A percentile compares a stretch with the other conserved stretches of the same genome.
Conservation (phyloP, 1,140 invertebrate genomes). For the Zaprionus nigranus region DNA sequence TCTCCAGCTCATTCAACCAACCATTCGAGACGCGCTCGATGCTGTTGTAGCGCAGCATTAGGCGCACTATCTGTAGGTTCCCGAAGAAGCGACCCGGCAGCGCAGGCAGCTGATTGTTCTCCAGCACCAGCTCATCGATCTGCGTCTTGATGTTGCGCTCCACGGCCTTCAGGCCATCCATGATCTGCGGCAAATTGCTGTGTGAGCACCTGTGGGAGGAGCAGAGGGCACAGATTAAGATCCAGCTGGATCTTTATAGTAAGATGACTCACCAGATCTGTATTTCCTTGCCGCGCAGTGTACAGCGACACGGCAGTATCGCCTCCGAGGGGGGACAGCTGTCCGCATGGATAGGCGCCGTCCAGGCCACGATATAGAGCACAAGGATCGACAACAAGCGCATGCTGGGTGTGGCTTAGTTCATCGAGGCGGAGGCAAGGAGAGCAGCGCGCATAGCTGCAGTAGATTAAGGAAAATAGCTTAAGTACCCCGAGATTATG, state of each 20-base stretch:
- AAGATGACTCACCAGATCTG: conserved; percentile 84
- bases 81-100: conserved; percentile 91
- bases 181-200: conserved; percentile 91
- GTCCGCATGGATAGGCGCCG: conserved; percentile 46
- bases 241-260: not conserved
- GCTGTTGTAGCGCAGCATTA: conserved; percentile 93
- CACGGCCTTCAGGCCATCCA: conserved; percentile 89
- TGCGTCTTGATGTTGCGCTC: conserved; percentile 88
- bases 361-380: conserved; percentile 37
- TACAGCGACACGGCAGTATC: conserved; percentile 85
- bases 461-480: not conserved
- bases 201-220: conserved; percentile 91
- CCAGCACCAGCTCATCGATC: conserved; percentile 93
- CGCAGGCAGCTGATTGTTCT: conserved; percentile 93
- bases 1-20: conserved; percentile 91
- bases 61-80: conserved; percentile 89
- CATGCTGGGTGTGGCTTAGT: conserved; percentile 19
- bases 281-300: conserved; percentile 84
- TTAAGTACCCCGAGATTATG: too few species aligned
- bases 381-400: conserved; percentile 48
- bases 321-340: conserved; percentile 85
- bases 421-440: conserved; percentile 10
- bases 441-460: conserved; percentile 46
- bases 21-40: conserved; percentile 92
- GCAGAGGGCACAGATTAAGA: not conserved